Evolutionary conservation across 2,113 vertebrate genomes (phyloP).

Genomic region (Sinocyclocheilus rhinocerous): DNA sequence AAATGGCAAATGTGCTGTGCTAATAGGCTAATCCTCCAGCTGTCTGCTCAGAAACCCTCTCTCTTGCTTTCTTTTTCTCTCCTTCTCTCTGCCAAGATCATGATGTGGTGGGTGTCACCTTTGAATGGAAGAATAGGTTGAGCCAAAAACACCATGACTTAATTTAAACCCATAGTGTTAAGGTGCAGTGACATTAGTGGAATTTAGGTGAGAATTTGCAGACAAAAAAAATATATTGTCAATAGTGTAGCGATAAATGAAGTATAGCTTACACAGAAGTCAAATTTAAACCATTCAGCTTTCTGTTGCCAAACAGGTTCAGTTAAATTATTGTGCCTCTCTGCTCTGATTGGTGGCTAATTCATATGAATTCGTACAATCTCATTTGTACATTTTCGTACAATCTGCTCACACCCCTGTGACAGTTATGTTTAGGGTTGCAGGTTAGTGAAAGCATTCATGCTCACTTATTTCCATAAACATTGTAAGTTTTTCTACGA

Average conservation of each 20-base stretch:
- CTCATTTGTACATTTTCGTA: no score
- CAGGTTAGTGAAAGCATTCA: no score
- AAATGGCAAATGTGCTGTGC: conserved; percentile 63
- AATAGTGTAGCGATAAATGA: neutral
- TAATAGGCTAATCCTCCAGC: conserved; percentile 67
- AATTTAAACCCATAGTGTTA: neutral
- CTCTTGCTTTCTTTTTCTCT: conserved; percentile 2
- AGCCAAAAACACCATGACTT: conserved; percentile 2
- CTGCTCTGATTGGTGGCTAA: no score
- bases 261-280: neutral
- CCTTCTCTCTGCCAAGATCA: neutral
- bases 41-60: conserved; percentile 50
- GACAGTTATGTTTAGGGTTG: no score
- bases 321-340: no score
- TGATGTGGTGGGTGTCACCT: neutral
- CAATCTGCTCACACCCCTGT: no score
- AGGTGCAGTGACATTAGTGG: neutral
- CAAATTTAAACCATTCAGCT: neutral
- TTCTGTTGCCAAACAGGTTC: neutral
- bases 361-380: no score
- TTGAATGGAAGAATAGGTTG: conserved; percentile 26
- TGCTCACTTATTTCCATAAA: no score
- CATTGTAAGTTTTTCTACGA: no score
- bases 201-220: neutral
- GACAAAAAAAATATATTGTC: neutral